phyloP scores from a whole-genome alignment of 2,888 invertebrate species.

The Stenodera caucasica region DNA sequence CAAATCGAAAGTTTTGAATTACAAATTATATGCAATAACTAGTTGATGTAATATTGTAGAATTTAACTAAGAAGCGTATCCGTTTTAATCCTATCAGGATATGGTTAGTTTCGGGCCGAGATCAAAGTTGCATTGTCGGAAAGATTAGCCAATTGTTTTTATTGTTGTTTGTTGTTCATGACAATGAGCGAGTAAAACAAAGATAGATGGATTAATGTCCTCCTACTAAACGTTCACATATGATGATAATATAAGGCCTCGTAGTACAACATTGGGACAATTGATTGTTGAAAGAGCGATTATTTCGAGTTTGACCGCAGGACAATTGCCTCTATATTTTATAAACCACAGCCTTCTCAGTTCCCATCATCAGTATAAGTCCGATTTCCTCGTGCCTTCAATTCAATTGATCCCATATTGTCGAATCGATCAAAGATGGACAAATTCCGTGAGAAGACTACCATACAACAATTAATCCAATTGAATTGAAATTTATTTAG shows the following conservation, averaged over 20 bases:
- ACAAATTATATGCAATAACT: not conserved
- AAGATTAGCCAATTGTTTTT: not conserved
- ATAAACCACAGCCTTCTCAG: slow-evolving; percentile 42
- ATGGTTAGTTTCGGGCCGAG: not conserved
- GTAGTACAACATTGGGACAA: not conserved
- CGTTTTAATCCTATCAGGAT: not conserved
- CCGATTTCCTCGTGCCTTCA: slow-evolving; percentile 11
- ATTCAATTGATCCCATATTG: slow-evolving; percentile 20
- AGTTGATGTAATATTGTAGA: not conserved
- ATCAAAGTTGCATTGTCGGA: not conserved
- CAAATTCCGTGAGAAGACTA: not conserved
- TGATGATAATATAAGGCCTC: no score
- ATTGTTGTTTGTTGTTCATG: not conserved
- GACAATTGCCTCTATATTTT: slow-evolving; percentile 39
- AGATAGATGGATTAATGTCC: not conserved
- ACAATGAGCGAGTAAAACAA: not conserved
- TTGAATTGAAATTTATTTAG: no score
- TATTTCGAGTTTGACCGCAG: not conserved
- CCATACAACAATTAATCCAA: not conserved
- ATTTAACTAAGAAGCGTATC: not conserved
- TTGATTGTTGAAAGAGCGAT: slow-evolving; percentile 5
- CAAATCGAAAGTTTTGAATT: not conserved
- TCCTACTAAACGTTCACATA: not conserved
- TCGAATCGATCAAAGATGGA: slow-evolving; percentile 1
- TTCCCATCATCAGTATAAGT: slow-evolving; percentile 34